Percentiles rank a stretch among this genome's conserved stretches.
These are phyloP conservation scores for Nothocercus nigrocapillus DNA, from an alignment of 2,113 vertebrate genomes.

Conservation along the genomic window DNA sequence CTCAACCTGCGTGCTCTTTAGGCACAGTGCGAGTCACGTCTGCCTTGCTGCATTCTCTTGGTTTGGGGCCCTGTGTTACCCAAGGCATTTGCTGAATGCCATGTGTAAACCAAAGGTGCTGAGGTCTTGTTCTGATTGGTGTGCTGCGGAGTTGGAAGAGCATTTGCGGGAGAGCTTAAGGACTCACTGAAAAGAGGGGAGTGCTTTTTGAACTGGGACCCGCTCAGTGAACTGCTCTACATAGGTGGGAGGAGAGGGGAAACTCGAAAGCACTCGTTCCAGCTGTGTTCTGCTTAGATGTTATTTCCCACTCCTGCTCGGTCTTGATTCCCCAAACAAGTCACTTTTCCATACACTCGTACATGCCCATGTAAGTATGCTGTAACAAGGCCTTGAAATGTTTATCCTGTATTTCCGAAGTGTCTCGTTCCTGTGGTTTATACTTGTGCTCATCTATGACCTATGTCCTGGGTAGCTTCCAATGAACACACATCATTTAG, in stretches of 20 bases:
- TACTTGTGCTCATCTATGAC: not conserved
- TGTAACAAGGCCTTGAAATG: not conserved
- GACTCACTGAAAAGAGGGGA: not conserved
- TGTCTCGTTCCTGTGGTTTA: not conserved
- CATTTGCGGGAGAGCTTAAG: not conserved
- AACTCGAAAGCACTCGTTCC: not conserved
- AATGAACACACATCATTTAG: not conserved
- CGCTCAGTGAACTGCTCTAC: not conserved
- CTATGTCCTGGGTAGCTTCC: not conserved
- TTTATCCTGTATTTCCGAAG: not conserved
- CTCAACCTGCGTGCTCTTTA: not conserved
- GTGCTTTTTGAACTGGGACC: not conserved
- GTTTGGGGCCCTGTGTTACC: not conserved
- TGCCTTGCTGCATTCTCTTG: not conserved
- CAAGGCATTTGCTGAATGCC: not conserved
- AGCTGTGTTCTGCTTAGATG: not conserved
- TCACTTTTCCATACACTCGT: not conserved
- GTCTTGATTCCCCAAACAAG: not conserved
- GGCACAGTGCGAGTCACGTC: not conserved
- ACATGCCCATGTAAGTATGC: not conserved
- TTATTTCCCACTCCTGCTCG: not conserved
- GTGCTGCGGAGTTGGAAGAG: not conserved
- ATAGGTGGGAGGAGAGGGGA: not conserved
- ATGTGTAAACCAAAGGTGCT: not conserved
- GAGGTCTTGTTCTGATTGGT: not conserved